A percentile compares a stretch with the other conserved stretches of the same genome.
Evolutionary conservation across 2,113 vertebrate species (phyloP).

Genomic region (Xiphorhynchus elegans): DNA sequence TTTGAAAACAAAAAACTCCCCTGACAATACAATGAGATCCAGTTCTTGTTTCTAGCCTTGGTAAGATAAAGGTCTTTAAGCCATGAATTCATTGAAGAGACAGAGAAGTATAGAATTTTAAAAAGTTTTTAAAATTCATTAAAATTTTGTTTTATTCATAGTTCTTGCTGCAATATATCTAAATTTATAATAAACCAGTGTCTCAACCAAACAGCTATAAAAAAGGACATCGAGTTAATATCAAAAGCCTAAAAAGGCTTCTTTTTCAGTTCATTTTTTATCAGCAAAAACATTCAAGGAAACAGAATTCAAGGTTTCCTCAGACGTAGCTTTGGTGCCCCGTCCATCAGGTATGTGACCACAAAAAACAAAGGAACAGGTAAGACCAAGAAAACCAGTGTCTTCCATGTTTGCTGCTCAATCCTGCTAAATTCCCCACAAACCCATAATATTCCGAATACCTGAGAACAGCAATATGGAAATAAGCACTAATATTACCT

Average conservation of each 20-base stretch:
- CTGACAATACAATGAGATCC: neutral
- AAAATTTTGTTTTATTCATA: neutral
- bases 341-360: neutral
- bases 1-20: slow-evolving; percentile 9
- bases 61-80: neutral
- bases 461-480: neutral
- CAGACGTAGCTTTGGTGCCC: neutral
- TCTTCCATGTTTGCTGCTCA: neutral
- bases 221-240: neutral
- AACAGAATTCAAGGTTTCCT: neutral
- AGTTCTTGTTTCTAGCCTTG: neutral
- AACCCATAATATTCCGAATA: neutral
- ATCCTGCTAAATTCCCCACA: neutral
- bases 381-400: neutral
- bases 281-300: neutral
- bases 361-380: neutral
- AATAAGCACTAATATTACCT: neutral
- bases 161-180: neutral
- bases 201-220: neutral
- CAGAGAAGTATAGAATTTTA: neutral
- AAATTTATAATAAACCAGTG: neutral
- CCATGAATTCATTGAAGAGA: neutral
- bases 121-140: neutral
- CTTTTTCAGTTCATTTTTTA: neutral
- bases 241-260: neutral